phyloP scores from a whole-genome alignment of 2,797 vertebrate species.

The Oreochromis mossambicus region DNA sequence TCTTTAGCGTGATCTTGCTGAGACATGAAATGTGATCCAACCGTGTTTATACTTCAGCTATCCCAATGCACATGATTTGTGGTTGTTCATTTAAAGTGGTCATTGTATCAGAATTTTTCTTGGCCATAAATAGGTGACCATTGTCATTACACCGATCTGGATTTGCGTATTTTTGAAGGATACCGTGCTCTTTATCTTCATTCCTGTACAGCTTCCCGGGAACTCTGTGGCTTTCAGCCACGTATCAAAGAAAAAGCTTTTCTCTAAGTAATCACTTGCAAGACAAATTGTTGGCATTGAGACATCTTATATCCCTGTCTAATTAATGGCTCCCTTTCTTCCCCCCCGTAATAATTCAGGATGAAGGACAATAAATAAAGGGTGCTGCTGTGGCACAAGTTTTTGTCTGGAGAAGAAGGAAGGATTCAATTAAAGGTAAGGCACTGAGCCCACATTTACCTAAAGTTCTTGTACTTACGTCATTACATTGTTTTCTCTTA shows the following conservation, averaged over 20 bases:
- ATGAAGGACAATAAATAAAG: constrained; percentile 67
- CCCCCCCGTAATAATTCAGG: constrained; percentile 62
- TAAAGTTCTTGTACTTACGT: background rate
- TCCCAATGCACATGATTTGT: background rate
- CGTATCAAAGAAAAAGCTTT: constrained; percentile 48
- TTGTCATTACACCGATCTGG: background rate
- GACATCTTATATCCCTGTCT: constrained; percentile 68
- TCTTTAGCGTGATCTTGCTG: background rate
- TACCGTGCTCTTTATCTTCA: constrained; percentile 15
- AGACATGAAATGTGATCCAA: background rate
- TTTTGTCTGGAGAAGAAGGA: constrained; percentile 30
- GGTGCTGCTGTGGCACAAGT: constrained; percentile 17
- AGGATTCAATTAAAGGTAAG: constrained; percentile 41
- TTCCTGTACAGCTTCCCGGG: constrained; percentile 5
- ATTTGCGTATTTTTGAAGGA: constrained; percentile 20
- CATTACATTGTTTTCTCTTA: background rate
- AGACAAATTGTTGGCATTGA: constrained; percentile 72
- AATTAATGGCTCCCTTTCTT: constrained; percentile 60
- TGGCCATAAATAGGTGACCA: background rate
- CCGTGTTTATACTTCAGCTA: background rate
- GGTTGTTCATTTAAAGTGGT: background rate
- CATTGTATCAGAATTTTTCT: background rate
- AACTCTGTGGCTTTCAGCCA: constrained; percentile 43
- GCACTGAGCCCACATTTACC: constrained; percentile 21
- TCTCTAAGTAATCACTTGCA: constrained; percentile 67